Conservation (phyloP, 2,797 vertebrate species). For the Urophycis tenuis region DNA sequence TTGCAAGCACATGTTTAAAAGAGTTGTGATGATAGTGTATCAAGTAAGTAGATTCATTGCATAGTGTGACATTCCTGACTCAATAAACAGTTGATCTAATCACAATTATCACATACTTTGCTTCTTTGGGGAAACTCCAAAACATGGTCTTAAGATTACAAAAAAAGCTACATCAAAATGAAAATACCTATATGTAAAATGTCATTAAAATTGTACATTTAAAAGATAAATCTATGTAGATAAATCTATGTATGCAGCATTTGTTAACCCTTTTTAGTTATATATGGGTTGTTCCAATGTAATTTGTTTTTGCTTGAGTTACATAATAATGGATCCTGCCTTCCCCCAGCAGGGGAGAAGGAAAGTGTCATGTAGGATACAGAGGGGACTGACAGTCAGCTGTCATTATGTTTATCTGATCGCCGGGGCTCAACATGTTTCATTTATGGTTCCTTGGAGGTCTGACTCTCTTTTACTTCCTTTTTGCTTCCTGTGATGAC, state of each 20-base stretch:
- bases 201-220: no score
- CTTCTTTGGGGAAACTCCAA: background rate
- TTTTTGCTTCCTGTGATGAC: slow-evolving; percentile 5
- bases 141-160: background rate
- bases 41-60: slow-evolving; percentile 3
- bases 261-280: background rate
- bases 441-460: slow-evolving; percentile 43
- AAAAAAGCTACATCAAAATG: background rate
- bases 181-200: background rate
- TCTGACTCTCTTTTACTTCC: background rate
- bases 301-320: background rate
- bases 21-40: slow-evolving; percentile 8
- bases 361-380: slow-evolving; percentile 50
- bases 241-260: no score
- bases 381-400: slow-evolving; percentile 44
- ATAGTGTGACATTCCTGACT: background rate
- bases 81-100: background rate
- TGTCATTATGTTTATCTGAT: slow-evolving; percentile 46
- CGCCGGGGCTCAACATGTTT: slow-evolving; percentile 31
- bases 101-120: background rate
- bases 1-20: background rate
- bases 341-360: slow-evolving; percentile 34
- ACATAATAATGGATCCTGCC: slow-evolving; percentile 28
- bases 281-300: background rate
- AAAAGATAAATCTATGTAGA: no score